Base-by-base conservation (phyloP, 2,113 vertebrate species). In the Salvelinus sp. region DNA sequence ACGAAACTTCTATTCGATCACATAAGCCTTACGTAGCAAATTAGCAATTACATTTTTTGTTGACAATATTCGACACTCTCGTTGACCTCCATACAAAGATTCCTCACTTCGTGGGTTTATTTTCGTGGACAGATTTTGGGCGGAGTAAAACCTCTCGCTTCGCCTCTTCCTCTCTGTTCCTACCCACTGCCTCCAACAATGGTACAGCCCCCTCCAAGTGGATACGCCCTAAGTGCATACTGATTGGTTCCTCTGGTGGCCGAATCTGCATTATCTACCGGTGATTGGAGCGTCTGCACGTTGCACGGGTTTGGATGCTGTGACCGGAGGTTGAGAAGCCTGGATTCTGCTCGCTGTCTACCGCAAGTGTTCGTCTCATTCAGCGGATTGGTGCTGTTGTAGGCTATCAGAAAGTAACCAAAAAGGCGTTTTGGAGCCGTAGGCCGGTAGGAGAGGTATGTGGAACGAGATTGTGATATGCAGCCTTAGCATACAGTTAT, bases 341-440 rank as follows among this genome's bases (percentile, higher is more conserved):
- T 86, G 84, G 87, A 88, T 88, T 83, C 80, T 75, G 91, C 91
- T 90, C 89, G 73, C 77, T 72, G 73, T 82, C 86, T 88, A 78
- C 69, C 76, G 85, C 80, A 76, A 86, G 88, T 87, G 81, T 87
- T 80, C 75, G 50, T 54, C 14, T 54, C 50, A 54, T 54, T 82
- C 82, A 70, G 27, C 77, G 79, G 86, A 79, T 85, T 78, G 50
- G 50, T 54, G 50, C 75, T 85, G 85, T 85, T 81, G 80, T 73
- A 75, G 81, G 82, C 70, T 68, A 76, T 81, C 73, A 84, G 77
- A 83, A 84, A 88, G 76, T 70, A 75, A 75, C 13, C 74, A 54
- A 74, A 79, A 80, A 86, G 38, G 60, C 70, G 50, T 75, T 62
- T 81, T 23, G 85, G 81, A 88, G 70, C 69, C 83, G 75, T 74